A percentile compares a stretch with the other conserved stretches of the same genome.
phyloP scores from a whole-genome alignment of 64 coral and sea anemone genomes.

The Montipora cactus region DNA sequence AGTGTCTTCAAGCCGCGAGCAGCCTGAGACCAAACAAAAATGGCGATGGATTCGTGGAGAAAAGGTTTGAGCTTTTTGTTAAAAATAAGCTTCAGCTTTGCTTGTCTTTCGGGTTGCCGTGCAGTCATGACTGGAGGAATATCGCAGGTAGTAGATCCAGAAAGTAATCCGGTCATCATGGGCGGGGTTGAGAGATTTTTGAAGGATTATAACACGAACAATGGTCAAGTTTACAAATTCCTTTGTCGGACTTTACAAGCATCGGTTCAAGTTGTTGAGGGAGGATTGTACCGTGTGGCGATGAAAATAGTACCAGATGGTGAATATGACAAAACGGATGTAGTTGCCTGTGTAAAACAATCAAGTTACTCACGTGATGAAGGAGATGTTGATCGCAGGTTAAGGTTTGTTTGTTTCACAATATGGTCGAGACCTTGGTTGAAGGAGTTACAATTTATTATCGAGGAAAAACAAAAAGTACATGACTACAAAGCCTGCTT shows the following conservation, averaged over 20 bases:
- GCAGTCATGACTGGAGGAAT: constrained; percentile 35
- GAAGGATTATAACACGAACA: neutral
- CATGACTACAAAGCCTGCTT: neutral
- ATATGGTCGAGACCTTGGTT: constrained; percentile 52
- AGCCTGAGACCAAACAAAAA: neutral
- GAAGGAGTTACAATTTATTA: neutral
- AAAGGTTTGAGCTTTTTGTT: neutral
- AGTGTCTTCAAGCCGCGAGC: too few species aligned
- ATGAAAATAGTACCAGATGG: neutral
- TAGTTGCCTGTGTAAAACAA: neutral
- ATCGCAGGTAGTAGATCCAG: neutral
- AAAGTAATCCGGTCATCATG: neutral
- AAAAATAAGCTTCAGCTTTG: neutral
- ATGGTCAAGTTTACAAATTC: neutral
- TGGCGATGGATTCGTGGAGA: neutral
- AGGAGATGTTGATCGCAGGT: neutral
- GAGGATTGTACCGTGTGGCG: constrained; percentile 3
- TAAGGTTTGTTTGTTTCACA: neutral
- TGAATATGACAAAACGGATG: neutral
- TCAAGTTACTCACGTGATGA: too few species aligned
- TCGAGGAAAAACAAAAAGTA: neutral
- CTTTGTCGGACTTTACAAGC: neutral
- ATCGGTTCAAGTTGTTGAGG: constrained; percentile 43
- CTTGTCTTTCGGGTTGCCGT: neutral
- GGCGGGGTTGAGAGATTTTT: neutral